Evolutionary conservation across 2,113 vertebrate species (phyloP).

Genomic region (Athene cunicularia): DNA sequence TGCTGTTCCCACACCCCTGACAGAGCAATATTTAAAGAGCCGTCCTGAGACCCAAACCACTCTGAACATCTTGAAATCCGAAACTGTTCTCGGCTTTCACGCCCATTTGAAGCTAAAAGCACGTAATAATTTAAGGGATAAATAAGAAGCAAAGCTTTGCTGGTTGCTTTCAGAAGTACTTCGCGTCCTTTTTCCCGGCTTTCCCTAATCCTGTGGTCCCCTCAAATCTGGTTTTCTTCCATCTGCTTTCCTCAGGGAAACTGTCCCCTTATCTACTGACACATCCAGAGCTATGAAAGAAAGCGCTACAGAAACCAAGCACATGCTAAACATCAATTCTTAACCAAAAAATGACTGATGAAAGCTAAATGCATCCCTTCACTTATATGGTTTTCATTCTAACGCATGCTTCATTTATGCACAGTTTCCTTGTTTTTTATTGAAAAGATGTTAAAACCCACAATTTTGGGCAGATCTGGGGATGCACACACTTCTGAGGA

Average conservation of each 20-base stretch:
- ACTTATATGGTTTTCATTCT: rapidly evolving
- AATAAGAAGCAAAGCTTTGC: rapidly evolving
- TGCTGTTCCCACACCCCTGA: not conserved
- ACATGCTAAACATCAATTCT: not conserved
- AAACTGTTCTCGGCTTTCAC: not conserved
- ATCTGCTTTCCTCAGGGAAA: not conserved
- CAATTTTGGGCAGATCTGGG: not conserved
- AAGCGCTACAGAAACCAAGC: not conserved
- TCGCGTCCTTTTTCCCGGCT: not conserved
- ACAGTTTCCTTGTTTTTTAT: rapidly evolving
- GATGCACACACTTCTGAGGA: not conserved
- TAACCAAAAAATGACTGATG: not conserved
- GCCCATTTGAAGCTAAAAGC: not conserved
- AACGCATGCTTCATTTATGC: rapidly evolving
- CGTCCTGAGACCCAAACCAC: not conserved
- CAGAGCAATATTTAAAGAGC: not conserved
- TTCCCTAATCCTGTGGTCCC: not conserved
- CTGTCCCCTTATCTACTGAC: not conserved
- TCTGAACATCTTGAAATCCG: not conserved
- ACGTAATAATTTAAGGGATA: not conserved
- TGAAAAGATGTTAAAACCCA: not conserved
- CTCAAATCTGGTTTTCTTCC: not conserved
- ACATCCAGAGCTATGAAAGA: rapidly evolving
- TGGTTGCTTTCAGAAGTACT: not conserved
- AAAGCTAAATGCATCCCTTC: not conserved